Base-by-base conservation (phyloP, 2,113 vertebrate genomes). In the Cyanoramphus novaezelandiae region DNA sequence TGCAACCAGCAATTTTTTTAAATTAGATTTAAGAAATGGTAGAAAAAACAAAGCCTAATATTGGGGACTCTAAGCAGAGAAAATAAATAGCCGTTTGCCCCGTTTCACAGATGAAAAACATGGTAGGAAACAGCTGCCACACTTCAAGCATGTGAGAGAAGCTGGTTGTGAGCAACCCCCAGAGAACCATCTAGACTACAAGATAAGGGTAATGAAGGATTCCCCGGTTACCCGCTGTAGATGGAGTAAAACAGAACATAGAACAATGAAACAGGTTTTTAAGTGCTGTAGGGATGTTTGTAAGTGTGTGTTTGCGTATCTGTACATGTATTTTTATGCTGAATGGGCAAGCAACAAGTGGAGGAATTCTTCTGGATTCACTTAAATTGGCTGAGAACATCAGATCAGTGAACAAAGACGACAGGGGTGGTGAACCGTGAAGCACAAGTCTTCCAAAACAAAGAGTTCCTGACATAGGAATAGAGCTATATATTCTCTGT, bases 241-340 rank as follows among this genome's bases (percentile, higher is more conserved):
- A 6, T 5, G 35, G 31, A 71, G 17, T 5, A 47, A 39, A 37
- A 46, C 21, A 46, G 33, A 33, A 28, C 28, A 20, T 1, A 80
- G 27, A 33, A 15, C 3, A 50, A 64, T 5, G 8, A 6, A 71
- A 12, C 5, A 1, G 3, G 4, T 7, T 65, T 37, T 25, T 75
- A 1, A 62, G 41, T 44, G 21, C 46, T 80, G 31, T 1, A 52
- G 47, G 16, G 16, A 59, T 25, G 9, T 47, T 17, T 25, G 11
- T 14, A 19, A 18, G 29, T 11, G 19, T 15, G 29, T 15, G 63
- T 23, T 3, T 11, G 9, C 35, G 14, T 0, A 0, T 0, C 8
- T 5, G 11, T 17, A 18, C 4, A 7, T 0, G 21, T 3, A 14
- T 64, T 75, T 60, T 63, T n/a, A 39, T 43, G n/a, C 11, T 39